phyloP scores from a whole-genome alignment of 1,140 invertebrate species.

The Venturia canescens region DNA sequence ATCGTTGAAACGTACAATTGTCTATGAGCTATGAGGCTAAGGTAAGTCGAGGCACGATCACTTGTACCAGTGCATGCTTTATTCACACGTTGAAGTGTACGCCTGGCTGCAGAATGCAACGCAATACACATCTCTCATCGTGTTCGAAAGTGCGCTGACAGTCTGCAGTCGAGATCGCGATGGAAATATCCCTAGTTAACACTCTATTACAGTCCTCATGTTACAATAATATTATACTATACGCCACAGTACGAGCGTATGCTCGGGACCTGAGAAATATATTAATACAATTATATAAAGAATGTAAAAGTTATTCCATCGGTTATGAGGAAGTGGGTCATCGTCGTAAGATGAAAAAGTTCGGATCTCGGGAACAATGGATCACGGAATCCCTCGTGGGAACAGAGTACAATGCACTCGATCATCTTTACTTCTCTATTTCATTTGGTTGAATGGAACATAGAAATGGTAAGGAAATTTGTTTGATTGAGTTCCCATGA shows the following conservation, averaged over 20 bases:
- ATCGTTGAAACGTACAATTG: background rate
- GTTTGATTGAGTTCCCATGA: too few species aligned
- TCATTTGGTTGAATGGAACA: background rate
- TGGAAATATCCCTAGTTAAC: conserved; percentile 35
- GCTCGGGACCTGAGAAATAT: conserved; percentile 8
- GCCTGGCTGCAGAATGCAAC: background rate
- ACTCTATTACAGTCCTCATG: conserved; percentile 26
- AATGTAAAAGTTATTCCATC: conserved; percentile 20
- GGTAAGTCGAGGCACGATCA: background rate
- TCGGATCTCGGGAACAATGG: conserved; percentile 1
- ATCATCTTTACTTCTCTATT: too few species aligned
- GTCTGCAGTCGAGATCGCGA: conserved; percentile 12
- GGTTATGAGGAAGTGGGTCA: conserved; percentile 37
- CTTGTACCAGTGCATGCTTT: background rate
- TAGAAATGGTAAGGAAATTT: too few species aligned
- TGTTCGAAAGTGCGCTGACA: conserved; percentile 2
- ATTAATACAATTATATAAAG: conserved; percentile 1
- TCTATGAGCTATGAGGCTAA: background rate
- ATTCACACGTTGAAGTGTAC: background rate
- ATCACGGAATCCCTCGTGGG: conserved; percentile 7
- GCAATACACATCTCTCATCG: conserved; percentile 8
- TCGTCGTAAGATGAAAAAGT: background rate
- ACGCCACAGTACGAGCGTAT: too few species aligned
- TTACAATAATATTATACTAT: background rate
- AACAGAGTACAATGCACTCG: background rate